Percentiles rank a stretch among this genome's conserved stretches.
Conservation (phyloP, 2,888 invertebrate genomes). For the Melinaea marsaeus region DNA sequence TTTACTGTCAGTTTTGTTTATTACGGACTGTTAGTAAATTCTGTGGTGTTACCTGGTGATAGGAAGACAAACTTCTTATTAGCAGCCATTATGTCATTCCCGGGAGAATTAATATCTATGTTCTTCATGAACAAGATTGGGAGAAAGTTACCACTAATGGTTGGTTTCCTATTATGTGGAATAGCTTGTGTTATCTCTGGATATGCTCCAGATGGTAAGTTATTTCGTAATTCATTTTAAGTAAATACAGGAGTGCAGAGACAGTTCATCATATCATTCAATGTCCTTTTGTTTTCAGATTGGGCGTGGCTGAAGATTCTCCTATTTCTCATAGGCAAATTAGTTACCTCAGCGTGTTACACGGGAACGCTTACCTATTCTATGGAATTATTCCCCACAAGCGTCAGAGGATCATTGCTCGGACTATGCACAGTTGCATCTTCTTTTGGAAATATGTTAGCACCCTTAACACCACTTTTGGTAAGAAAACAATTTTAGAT, state of each 20-base stretch:
- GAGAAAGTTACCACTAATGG: slow-evolving; percentile 51
- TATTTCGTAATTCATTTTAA: too few species aligned
- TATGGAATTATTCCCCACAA: slow-evolving; percentile 82
- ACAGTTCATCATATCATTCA: too few species aligned
- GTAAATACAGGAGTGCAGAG: too few species aligned
- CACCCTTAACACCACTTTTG: slow-evolving; percentile 79
- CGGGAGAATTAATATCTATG: slow-evolving; percentile 57
- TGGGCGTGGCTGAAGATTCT: neutral
- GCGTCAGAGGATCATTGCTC: slow-evolving; percentile 78
- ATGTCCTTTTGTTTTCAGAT: neutral
- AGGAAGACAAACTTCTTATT: slow-evolving; percentile 64
- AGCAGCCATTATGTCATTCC: slow-evolving; percentile 60
- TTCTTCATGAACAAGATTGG: slow-evolving; percentile 62
- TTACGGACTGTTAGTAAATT: slow-evolving; percentile 61
- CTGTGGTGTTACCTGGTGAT: slow-evolving; percentile 60
- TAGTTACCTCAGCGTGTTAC: slow-evolving; percentile 62
- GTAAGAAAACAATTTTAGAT: slow-evolving; percentile 37
- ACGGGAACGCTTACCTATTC: slow-evolving; percentile 79
- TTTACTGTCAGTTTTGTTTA: slow-evolving; percentile 61
- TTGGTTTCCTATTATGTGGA: slow-evolving; percentile 52
- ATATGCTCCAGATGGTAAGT: slow-evolving; percentile 13
- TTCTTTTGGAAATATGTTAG: slow-evolving; percentile 78
- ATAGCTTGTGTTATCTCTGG: slow-evolving; percentile 27
- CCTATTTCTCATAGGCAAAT: neutral
- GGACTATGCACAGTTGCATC: slow-evolving; percentile 79